These are phyloP conservation scores for Arrhopalites spinosus DNA, from an alignment of 2,888 invertebrate genomes.

Conservation along the genomic window DNA sequence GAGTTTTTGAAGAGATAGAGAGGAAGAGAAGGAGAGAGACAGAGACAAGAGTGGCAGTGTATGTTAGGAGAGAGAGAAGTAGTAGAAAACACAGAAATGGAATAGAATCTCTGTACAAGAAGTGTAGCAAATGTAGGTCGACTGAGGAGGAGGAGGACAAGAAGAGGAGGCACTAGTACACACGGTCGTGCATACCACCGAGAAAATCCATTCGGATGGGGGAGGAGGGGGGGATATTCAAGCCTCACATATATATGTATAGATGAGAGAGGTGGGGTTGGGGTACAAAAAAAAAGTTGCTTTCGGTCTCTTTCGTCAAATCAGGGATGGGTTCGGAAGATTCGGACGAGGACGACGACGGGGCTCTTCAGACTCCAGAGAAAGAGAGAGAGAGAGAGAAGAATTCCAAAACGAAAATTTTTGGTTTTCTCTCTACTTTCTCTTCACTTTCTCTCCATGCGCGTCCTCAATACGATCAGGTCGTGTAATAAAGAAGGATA, in stretches of 20 bases:
- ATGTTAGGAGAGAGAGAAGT: not conserved
- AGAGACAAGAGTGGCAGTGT: not conserved
- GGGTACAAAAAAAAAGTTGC: not conserved
- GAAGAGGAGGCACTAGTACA: not conserved
- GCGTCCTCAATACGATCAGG: not conserved
- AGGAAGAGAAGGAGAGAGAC: not conserved
- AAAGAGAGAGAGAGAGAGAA: not conserved
- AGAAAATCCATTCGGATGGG: not conserved
- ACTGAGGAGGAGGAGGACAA: not conserved
- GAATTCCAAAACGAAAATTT: not conserved
- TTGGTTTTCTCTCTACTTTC: not conserved
- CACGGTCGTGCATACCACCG: slow-evolving; percentile 1
- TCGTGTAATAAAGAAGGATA: not conserved
- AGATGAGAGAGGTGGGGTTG: too few species aligned
- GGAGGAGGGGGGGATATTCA: not conserved
- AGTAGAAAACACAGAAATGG: not conserved
- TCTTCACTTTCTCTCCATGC: not conserved
- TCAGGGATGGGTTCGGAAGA: slow-evolving; percentile 1
- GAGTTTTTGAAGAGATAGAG: not conserved
- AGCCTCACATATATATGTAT: too few species aligned
- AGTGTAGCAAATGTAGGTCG: not conserved
- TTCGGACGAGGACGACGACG: not conserved
- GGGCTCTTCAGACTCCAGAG: not conserved
- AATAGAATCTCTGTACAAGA: not conserved
- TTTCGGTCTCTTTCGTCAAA: not conserved